A percentile compares a stretch with the other conserved stretches of the same genome.
Conservation (phyloP, 92 coral and sea anemone species). For the Zoanthus gigantus region DNA sequence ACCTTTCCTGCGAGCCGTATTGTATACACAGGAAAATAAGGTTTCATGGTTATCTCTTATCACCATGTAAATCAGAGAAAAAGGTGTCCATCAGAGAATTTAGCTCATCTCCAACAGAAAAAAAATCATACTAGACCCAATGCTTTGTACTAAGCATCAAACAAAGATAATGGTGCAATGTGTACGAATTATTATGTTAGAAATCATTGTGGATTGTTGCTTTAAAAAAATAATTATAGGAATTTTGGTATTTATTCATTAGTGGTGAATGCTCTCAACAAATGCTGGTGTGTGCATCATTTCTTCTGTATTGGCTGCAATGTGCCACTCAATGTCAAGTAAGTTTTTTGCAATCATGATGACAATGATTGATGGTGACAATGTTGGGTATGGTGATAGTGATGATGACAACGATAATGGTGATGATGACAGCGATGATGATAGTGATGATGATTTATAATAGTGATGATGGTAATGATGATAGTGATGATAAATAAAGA, state of each 20-base stretch:
- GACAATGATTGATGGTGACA: neutral
- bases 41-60: no score
- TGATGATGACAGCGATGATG: neutral
- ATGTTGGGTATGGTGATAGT: neutral
- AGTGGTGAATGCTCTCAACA: slow-evolving; percentile 98
- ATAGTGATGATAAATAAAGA: neutral
- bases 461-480: neutral
- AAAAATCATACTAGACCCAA: no score
- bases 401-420: neutral
- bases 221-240: neutral
- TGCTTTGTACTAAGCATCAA: no score
- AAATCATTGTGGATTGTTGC: neutral
- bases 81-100: no score
- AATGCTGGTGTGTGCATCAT: slow-evolving; percentile 99
- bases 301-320: slow-evolving; percentile 96
- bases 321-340: slow-evolving; percentile 88
- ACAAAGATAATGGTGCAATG: neutral
- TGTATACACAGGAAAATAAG: no score
- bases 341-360: slow-evolving; percentile 22
- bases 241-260: slow-evolving; percentile 2
- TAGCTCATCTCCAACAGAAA: no score
- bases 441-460: neutral
- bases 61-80: no score
- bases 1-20: no score
- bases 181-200: neutral